These are phyloP conservation scores for Xenopus borealis DNA, from an alignment of 2,113 vertebrate species.

Conservation along the genomic window DNA sequence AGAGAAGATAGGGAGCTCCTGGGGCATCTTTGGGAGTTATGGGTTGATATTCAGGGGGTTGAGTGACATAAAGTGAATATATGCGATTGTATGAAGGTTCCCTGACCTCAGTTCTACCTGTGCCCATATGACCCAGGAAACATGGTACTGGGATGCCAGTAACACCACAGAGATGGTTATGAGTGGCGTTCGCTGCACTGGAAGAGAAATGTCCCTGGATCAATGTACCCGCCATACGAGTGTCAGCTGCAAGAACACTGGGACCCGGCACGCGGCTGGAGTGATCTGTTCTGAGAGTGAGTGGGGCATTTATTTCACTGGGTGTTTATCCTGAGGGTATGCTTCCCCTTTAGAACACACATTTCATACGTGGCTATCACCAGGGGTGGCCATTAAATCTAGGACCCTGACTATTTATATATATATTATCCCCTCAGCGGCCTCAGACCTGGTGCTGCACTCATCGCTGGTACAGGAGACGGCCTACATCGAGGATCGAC, in stretches of 20 bases:
- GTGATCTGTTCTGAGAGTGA: conserved; percentile 98
- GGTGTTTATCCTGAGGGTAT: neutral
- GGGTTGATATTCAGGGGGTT: neutral
- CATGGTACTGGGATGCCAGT: conserved; percentile 96
- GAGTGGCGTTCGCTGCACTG: conserved; percentile 86
- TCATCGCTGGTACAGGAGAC: conserved; percentile 87
- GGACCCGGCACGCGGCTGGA: conserved; percentile 80
- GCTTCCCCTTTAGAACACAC: neutral
- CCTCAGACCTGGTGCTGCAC: conserved; percentile 89
- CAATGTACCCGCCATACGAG: conserved; percentile 82
- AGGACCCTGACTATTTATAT: no score
- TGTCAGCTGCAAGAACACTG: conserved; percentile 79
- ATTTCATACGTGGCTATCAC: neutral
- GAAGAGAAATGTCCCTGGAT: conserved; percentile 81
- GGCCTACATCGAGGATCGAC: conserved; percentile 92
- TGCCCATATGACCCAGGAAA: conserved; percentile 74
- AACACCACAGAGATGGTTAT: conserved; percentile 87
- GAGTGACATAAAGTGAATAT: neutral
- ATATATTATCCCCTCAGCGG: conserved; percentile 63
- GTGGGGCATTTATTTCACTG: conserved; percentile 26
- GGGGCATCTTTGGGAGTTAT: conserved; percentile 82
- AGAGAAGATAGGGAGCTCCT: conserved; percentile 33
- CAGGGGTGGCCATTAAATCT: no score
- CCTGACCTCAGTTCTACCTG: neutral
- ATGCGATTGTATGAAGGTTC: conserved; percentile 5